Evolutionary conservation across 23 tunicate genomes (phyloP).

Genomic region (Clavelina lepadiformis): DNA sequence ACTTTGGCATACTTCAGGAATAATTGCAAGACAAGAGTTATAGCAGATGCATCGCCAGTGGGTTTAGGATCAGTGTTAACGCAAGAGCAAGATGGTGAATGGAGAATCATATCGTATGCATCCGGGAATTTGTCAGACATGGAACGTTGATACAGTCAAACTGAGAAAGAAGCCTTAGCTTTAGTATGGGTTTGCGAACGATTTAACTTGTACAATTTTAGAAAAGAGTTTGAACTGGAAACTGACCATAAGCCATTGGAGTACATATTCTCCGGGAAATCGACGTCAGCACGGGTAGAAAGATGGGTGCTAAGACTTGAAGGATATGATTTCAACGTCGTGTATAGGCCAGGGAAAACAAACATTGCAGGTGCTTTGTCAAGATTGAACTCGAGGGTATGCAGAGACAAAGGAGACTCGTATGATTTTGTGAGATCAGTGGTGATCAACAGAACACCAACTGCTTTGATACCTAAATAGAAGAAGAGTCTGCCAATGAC

Average conservation of each 20-base stretch:
- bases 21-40: constrained; percentile 10
- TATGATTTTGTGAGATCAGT: neutral
- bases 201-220: constrained; percentile 14
- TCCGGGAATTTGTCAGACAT: constrained; percentile 1
- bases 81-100: constrained; percentile 8
- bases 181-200: constrained; percentile 26
- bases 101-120: constrained; percentile 16
- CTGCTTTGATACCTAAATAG: constrained; percentile 2
- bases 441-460: neutral
- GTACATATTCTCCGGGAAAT: constrained; percentile 12
- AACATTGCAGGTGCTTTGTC: constrained; percentile 30
- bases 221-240: constrained; percentile 22
- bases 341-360: constrained; percentile 7
- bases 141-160: constrained; percentile 12
- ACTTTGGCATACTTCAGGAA: constrained; percentile 2
- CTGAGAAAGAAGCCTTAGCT: constrained; percentile 21
- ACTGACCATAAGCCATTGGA: constrained; percentile 18
- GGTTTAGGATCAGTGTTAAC: constrained; percentile 8
- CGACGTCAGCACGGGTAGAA: constrained; percentile 22
- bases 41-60: constrained; percentile 12
- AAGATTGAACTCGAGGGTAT: constrained; percentile 9
- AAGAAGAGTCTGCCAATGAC: constrained; percentile 1
- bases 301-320: constrained; percentile 21
- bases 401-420: too few species aligned
- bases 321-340: constrained; percentile 22